phyloP scores from a whole-genome alignment of 2,888 invertebrate genomes.

The Cheilosia pagana region DNA sequence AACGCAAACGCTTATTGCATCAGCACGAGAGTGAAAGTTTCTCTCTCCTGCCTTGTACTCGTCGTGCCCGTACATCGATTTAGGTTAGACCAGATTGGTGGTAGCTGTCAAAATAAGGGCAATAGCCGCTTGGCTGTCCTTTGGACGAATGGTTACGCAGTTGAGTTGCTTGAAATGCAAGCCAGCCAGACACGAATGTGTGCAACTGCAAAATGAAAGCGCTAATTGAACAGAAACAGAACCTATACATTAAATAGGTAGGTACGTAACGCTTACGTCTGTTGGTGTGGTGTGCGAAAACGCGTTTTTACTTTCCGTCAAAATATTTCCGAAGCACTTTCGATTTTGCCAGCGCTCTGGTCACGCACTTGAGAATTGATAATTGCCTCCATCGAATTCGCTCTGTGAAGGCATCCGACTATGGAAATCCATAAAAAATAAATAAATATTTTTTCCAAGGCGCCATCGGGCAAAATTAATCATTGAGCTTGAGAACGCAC shows the following conservation, averaged over 20 bases:
- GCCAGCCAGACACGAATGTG: conserved; percentile 9
- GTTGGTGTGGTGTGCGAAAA: conserved; percentile 43
- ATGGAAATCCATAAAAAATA: conserved; percentile 44
- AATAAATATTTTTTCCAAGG: conserved; percentile 45
- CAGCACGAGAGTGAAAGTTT: conserved; percentile 70
- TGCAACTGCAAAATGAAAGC: conserved; percentile 18
- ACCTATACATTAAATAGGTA: conserved; percentile 45
- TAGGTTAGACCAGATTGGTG: conserved; percentile 54
- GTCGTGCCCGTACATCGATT: conserved; percentile 24
- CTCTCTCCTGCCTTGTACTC: conserved; percentile 38
- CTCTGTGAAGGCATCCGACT: conserved; percentile 19
- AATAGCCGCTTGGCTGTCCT: conserved; percentile 52
- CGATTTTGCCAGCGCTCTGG: conserved; percentile 56
- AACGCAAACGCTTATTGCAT: conserved; percentile 43
- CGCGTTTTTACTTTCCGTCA: conserved; percentile 73
- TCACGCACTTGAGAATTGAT: conserved; percentile 55
- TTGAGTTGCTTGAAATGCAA: conserved; percentile 13
- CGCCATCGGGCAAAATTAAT: conserved; percentile 55
- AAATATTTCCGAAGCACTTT: conserved; percentile 68
- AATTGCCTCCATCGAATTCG: conserved; percentile 35
- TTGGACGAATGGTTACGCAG: conserved; percentile 22
- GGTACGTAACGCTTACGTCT: conserved; percentile 45
- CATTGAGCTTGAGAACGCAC: conserved; percentile 36
- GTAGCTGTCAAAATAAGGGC: conserved; percentile 57
- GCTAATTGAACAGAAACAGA: conserved; percentile 48